These are phyloP conservation scores for Eubucco bourcierii DNA, from an alignment of 2,113 vertebrate genomes.

Conservation along the genomic window DNA sequence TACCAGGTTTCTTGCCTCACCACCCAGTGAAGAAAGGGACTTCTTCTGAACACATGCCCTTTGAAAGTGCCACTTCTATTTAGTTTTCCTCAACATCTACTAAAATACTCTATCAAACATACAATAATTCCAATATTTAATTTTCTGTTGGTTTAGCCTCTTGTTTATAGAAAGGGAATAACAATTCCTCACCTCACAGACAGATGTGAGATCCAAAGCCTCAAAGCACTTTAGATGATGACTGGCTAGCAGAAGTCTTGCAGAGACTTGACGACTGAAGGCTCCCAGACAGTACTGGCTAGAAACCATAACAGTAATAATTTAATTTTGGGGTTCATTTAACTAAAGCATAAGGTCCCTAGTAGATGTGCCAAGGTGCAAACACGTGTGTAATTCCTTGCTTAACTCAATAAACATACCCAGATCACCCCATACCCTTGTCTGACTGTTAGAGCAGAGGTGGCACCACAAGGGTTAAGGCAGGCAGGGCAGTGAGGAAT, in stretches of 20 bases:
- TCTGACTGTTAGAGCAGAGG: background rate
- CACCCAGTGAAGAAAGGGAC: background rate
- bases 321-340: background rate
- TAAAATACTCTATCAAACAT: background rate
- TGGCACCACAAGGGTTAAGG: slow-evolving; percentile 42
- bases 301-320: background rate
- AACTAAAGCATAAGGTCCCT: background rate
- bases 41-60: background rate
- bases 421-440: background rate
- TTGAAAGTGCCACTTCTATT: background rate
- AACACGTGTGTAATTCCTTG: rapidly evolving
- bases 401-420: background rate
- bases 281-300: background rate
- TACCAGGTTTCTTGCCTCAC: background rate
- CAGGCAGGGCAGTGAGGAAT: background rate
- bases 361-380: background rate
- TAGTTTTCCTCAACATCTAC: no score
- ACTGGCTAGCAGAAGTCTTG: background rate
- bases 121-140: rapidly evolving
- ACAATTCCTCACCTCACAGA: background rate
- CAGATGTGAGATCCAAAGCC: background rate
- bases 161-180: background rate
- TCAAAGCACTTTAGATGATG: background rate
- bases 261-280: background rate
- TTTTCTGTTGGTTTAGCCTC: background rate